Percentiles rank a stretch among this genome's conserved stretches.
These are phyloP conservation scores for Lasioglossum pauxillum DNA, from an alignment of 2,888 invertebrate species.

Conservation along the genomic window DNA sequence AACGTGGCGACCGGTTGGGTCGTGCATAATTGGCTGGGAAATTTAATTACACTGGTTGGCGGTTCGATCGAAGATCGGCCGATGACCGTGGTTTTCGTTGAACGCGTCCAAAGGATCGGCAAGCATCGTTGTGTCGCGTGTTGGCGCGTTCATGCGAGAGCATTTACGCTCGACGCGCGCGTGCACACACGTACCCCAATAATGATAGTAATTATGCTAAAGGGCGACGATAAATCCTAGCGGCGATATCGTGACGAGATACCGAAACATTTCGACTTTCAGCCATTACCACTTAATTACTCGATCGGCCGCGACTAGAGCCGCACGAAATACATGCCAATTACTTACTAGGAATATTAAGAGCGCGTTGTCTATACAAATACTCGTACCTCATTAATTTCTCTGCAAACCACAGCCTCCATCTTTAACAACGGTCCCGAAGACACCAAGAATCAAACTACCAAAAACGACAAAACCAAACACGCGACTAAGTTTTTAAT, in stretches of 20 bases:
- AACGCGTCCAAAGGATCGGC: conserved; percentile 1
- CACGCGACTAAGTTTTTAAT: not conserved
- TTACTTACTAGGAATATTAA: conserved; percentile 47
- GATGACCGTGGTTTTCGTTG: not conserved
- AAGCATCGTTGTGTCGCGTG: conserved; percentile 36
- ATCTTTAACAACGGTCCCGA: not conserved
- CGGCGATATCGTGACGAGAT: conserved; percentile 63
- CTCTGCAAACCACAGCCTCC: not conserved
- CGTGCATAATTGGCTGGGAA: not conserved
- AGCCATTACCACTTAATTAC: conserved; percentile 66
- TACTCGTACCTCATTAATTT: not conserved
- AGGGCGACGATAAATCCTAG: conserved; percentile 67
- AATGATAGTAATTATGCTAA: conserved; percentile 71
- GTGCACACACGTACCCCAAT: conserved; percentile 51
- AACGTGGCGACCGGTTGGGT: not conserved
- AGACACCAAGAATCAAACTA: not conserved
- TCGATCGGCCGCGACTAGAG: conserved; percentile 34
- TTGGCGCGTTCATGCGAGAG: conserved; percentile 31
- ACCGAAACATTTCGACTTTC: conserved; percentile 64
- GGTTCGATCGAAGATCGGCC: conserved; percentile 28
- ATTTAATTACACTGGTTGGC: conserved; percentile 27
- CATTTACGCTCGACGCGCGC: conserved; percentile 43
- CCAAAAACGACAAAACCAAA: not conserved
- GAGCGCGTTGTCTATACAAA: conserved; percentile 1
- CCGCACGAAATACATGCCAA: conserved; percentile 37